Evolutionary conservation across 2,113 vertebrate genomes (phyloP), one percentile per base, ranked within the genome.

Genomic region (Phylloscopus trochiloides): DNA sequence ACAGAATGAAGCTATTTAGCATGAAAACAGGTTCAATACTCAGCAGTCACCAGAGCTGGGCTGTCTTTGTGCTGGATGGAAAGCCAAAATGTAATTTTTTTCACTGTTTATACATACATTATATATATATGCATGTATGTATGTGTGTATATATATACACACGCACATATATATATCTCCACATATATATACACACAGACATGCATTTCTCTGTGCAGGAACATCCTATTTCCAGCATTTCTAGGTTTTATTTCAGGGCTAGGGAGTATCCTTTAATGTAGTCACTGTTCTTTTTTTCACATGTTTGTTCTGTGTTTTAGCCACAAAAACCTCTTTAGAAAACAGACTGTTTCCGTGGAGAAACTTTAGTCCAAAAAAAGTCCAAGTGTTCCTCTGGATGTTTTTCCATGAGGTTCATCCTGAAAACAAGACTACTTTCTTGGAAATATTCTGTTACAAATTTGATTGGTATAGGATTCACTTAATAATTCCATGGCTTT

Each of bases 251-350:
- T 42, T 92, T 86, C 59, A 83, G 65, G 73, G 10, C 45, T 76
- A 94, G 54, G 43, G 47, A 93, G 47, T 80, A 91, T 68, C 34
- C 34, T 87, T 80, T 92, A 57, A 47, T 22, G 31, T 54, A 42
- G 34, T 57, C 42, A 76, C 78, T 94, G 58, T 61, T 88, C 71
- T 59, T 73, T 92, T 96, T 96, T 90, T 88, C 72, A 19, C 42
- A 73, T 67, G 42, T 82, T 74, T 90, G 47, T 79, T 76, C 74
- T 25, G 19, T 80, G 75, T 78, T 96, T 90, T 51, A 93, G 58
- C 92, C 92, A 92, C 90, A 96, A 95, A 95, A 42, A 43, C 57
- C 57, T 94, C 81, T 88, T 90, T 48, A 67, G 58, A 70, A 91
- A 94, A 93, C 74, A 88, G 58, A 47, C 42, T 52, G 14, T 74